These are phyloP conservation scores for Cremastinae sp. DNA, from an alignment of 2,888 invertebrate genomes.

Conservation along the genomic window DNA sequence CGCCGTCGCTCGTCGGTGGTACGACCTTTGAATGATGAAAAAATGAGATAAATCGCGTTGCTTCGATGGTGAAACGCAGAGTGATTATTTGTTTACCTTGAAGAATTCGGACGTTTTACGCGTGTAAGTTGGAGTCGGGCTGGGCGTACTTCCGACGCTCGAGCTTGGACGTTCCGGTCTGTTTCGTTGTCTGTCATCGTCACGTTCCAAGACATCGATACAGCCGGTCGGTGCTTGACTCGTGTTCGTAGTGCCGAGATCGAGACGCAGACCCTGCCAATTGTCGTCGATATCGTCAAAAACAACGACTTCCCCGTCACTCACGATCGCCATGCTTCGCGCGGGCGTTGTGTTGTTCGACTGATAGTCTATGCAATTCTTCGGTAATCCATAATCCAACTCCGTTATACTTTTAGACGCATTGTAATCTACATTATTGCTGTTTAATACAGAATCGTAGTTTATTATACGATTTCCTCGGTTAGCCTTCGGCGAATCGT, in stretches of 20 bases:
- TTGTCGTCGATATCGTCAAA: conserved; percentile 93
- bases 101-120: conserved; percentile 81
- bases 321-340: conserved; percentile 82
- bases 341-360: conserved; percentile 78
- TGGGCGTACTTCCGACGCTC: conserved; percentile 78
- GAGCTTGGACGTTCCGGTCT: conserved; percentile 77
- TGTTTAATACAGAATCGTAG: conserved; percentile 78
- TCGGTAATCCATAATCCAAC: conserved; percentile 78
- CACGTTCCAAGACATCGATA: conserved; percentile 68
- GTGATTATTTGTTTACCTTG: conserved; percentile 75
- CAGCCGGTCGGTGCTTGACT: conserved; percentile 66
- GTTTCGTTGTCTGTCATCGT: conserved; percentile 55
- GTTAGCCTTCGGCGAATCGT: conserved; percentile 75
- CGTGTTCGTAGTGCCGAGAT: conserved; percentile 72
- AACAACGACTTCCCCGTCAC: conserved; percentile 90
- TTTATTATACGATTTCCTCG: conserved; percentile 75
- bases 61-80: background rate
- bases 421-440: conserved; percentile 79
- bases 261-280: conserved; percentile 85
- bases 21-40: conserved; percentile 69
- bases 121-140: conserved; percentile 77
- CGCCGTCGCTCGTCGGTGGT: conserved; percentile 77
- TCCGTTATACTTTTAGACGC: conserved; percentile 78
- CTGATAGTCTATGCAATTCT: conserved; percentile 78
- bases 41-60: background rate